phyloP scores from a whole-genome alignment of 1,140 invertebrate species.

The Drosophila quadrilineata region DNA sequence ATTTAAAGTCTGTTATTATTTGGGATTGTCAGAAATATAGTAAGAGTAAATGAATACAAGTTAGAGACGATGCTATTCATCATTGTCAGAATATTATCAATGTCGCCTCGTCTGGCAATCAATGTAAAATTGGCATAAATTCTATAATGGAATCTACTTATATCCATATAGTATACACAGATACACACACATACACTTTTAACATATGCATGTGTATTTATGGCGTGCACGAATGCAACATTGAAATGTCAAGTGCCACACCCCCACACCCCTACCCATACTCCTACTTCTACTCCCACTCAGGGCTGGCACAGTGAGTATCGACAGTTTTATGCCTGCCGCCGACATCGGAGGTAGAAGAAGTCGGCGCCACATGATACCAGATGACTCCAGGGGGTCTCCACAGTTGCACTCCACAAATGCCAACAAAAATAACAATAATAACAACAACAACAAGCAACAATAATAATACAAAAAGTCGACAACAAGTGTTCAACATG shows the following conservation, averaged over 20 bases:
- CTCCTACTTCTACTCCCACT: too few relatives aligned
- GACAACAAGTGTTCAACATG: slow-evolving; percentile 32
- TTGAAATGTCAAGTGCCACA: slow-evolving; percentile 51
- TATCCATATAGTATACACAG: too few relatives aligned
- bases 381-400: slow-evolving; percentile 5
- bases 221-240: slow-evolving; percentile 63
- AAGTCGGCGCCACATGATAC: slow-evolving; percentile 4
- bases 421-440: too few relatives aligned
- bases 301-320: too few relatives aligned
- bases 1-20: too few relatives aligned
- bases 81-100: slow-evolving; percentile 41
- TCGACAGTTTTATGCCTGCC: slow-evolving; percentile 41
- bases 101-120: slow-evolving; percentile 64
- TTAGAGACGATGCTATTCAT: too few relatives aligned
- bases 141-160: slow-evolving; percentile 59
- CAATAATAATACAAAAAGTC: too few relatives aligned
- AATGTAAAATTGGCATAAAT: slow-evolving; percentile 79
- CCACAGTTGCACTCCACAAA: slow-evolving; percentile 43
- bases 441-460: too few relatives aligned
- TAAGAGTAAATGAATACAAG: too few relatives aligned
- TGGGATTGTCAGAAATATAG: too few relatives aligned
- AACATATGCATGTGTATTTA: slow-evolving; percentile 47
- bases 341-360: background rate
- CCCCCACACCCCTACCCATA: slow-evolving; percentile 9
- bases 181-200: background rate